These are phyloP conservation scores for Antidorcas marsupialis DNA, from an alignment of 2,113 vertebrate genomes.

Conservation along the genomic window DNA sequence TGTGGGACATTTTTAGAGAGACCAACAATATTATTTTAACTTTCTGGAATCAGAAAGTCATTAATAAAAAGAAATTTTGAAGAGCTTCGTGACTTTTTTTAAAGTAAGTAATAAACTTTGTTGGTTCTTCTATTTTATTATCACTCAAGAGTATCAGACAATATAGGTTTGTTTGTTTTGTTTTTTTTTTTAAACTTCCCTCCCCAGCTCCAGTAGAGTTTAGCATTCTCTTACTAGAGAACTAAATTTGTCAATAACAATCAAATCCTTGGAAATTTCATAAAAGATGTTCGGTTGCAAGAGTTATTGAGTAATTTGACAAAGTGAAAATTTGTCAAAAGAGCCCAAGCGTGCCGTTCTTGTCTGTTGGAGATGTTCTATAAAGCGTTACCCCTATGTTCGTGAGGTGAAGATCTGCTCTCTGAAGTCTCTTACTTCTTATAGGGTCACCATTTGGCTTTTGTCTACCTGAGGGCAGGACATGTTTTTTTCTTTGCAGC, in stretches of 20 bases:
- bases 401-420: background rate
- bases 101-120: background rate
- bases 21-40: background rate
- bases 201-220: background rate
- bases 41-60: constrained; percentile 3
- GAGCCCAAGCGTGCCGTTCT: background rate
- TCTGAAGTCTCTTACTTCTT: background rate
- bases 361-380: background rate
- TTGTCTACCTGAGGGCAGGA: background rate
- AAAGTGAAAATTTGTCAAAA: background rate
- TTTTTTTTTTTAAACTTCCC: background rate
- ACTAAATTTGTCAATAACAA: background rate
- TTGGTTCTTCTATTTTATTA: background rate
- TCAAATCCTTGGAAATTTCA: background rate
- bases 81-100: background rate
- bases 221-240: background rate
- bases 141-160: background rate
- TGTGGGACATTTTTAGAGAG: constrained; percentile 14
- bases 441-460: background rate
- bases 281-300: background rate
- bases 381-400: background rate
- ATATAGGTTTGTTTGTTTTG: background rate
- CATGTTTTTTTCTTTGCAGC: background rate
- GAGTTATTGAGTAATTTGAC: background rate
- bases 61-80: background rate